phyloP scores from a whole-genome alignment of 1,140 invertebrate genomes.

The Lamellibrachia luymesi region DNA sequence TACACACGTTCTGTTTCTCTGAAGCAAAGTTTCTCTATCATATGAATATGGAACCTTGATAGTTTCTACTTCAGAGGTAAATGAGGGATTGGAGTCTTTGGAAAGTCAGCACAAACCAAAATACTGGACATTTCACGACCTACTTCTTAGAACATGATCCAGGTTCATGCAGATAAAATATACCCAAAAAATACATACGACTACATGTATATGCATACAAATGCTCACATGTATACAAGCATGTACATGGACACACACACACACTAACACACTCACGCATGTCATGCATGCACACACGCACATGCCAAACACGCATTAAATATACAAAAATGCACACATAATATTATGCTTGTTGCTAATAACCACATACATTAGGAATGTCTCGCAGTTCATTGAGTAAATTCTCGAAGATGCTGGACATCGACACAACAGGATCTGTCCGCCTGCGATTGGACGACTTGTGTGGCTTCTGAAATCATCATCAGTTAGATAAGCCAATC shows the following conservation, averaged over 20 bases:
- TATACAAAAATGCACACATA: not conserved
- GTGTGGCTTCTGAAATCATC: constrained; percentile 64
- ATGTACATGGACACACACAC: too few relatives aligned
- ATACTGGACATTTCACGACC: too few relatives aligned
- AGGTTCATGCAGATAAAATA: constrained; percentile 20
- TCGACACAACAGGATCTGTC: constrained; percentile 92
- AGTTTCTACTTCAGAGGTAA: too few relatives aligned
- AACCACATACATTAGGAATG: constrained; percentile 70
- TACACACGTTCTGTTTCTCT: too few relatives aligned
- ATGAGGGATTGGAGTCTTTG: too few relatives aligned
- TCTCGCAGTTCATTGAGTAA: constrained; percentile 93
- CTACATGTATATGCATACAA: not conserved
- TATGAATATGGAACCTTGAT: too few relatives aligned
- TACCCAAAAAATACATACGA: not conserved
- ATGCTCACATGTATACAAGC: too few relatives aligned
- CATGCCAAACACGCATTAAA: not conserved
- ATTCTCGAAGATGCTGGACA: constrained; percentile 87
- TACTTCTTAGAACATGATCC: too few relatives aligned
- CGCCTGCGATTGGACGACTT: constrained; percentile 87
- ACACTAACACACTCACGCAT: not conserved
- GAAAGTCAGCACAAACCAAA: too few relatives aligned
- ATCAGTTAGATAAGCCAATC: constrained; percentile 13
- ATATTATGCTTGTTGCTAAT: not conserved
- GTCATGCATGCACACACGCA: not conserved
- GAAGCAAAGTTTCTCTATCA: too few relatives aligned